These are phyloP conservation scores for Microcebus griseorufus DNA, from an alignment of 2,113 vertebrate species.

Conservation along the genomic window DNA sequence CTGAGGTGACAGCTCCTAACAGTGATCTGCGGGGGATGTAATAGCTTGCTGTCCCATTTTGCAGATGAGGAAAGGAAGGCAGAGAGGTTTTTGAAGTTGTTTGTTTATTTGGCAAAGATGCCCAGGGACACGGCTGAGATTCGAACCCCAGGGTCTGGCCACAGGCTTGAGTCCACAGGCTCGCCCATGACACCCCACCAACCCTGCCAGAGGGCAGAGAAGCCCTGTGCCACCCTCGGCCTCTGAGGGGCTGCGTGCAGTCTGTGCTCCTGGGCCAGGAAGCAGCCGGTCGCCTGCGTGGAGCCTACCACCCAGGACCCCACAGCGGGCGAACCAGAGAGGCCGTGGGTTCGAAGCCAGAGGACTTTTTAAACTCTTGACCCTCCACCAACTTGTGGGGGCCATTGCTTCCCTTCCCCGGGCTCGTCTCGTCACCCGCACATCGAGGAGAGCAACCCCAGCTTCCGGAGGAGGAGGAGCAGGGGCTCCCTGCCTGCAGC, in stretches of 20 bases:
- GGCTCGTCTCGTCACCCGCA: not conserved
- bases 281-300: fast-evolving
- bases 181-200: not conserved
- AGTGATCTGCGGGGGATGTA: not conserved
- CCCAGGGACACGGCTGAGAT: not conserved
- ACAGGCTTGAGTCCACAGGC: not conserved
- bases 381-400: not conserved
- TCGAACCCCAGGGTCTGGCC: not conserved
- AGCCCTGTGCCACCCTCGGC: not conserved
- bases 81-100: not conserved
- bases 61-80: not conserved
- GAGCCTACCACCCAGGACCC: not conserved
- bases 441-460: not conserved
- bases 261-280: not conserved
- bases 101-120: not conserved
- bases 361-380: not conserved
- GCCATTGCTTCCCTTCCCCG: fast-evolving
- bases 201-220: not conserved
- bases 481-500: too few species aligned
- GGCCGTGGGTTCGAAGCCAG: not conserved
- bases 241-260: not conserved
- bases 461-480: not conserved
- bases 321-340: not conserved
- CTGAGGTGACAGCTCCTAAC: not conserved
- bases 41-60: not conserved